phyloP scores from a whole-genome alignment of 2,797 vertebrate species.

The Sphenodon punctatus region DNA sequence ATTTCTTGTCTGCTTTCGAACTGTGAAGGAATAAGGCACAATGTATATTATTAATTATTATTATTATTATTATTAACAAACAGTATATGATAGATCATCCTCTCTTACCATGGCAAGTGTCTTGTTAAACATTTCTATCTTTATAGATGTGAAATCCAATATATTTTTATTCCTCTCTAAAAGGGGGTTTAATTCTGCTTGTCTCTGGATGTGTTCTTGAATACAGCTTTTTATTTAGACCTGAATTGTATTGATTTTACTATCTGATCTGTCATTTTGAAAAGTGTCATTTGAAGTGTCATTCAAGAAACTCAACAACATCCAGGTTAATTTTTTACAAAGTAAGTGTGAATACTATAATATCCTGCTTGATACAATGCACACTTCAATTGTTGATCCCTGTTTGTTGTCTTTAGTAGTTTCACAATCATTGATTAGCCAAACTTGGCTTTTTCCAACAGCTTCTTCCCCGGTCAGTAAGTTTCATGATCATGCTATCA shows the following conservation, averaged over 20 bases:
- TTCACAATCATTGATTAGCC: too few relatives aligned
- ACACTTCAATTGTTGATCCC: too few relatives aligned
- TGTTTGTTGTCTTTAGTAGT: too few relatives aligned
- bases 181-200: background rate
- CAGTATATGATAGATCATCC: background rate
- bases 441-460: too few relatives aligned
- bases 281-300: background rate
- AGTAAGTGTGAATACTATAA: background rate
- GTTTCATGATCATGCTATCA: too few relatives aligned
- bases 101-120: slow-evolving; percentile 22
- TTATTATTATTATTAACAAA: too few relatives aligned
- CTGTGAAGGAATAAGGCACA: background rate
- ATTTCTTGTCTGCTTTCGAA: background rate
- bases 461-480: too few relatives aligned
- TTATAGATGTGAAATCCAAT: slow-evolving; percentile 32
- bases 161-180: background rate
- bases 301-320: background rate
- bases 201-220: background rate
- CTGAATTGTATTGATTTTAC: background rate
- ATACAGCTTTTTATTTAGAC: background rate
- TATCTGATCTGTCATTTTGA: background rate
- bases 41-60: too few relatives aligned
- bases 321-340: too few relatives aligned
- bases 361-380: background rate
- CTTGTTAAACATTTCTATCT: slow-evolving; percentile 7